Evolutionary conservation across 2,797 vertebrate species (phyloP), one percentile per base, ranked within the genome.

Genomic region (Echeneis naucrates): DNA sequence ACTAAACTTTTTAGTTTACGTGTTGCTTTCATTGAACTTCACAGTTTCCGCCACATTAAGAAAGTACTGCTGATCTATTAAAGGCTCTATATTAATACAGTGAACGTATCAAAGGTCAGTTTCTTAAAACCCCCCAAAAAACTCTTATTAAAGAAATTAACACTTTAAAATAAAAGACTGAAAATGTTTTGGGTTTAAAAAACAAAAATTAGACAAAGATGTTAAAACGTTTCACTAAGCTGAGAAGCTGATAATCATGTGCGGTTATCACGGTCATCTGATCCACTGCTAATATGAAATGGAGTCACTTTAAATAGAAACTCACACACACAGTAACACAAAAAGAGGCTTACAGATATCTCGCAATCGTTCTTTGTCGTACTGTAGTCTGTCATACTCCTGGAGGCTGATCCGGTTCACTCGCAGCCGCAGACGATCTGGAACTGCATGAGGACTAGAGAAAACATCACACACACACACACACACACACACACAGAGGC

Each of bases 341-440:
- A 48, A 72, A 35, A 37, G 0, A 59, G 19, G 6, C 98, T 97
- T 92, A 99, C 98, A 99, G 80, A 96, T 95, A 93, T 99, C 98
- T 44, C 97, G 95, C 5, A 99, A 96, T 1, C 96, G 96, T 32
- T 99, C 97, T 76, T 99, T 99, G 93, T 98, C 96, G 0, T 96
- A 98, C 89, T 98, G 97, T 66, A 98, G 95, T 30, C 93, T 94
- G 93, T 99, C 98, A 0, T 98, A 99, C 71, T 99, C 98, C 78
- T 96, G 96, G 48, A 98, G 94, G 89, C 95, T 93, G 91, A 99
- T 96, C 67, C 97, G 94, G 89, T 99, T 99, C 87, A 99, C 98
- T 19, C 97, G 95, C 75, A 99, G 96, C 48, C 98, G 93, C 72
- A 99, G 94, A 8, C 97, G 97, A 55, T 98, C 97, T 16, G 97